Evolutionary conservation across 2,797 vertebrate genomes (phyloP).

Genomic region (Silurus lanzhouensis): DNA sequence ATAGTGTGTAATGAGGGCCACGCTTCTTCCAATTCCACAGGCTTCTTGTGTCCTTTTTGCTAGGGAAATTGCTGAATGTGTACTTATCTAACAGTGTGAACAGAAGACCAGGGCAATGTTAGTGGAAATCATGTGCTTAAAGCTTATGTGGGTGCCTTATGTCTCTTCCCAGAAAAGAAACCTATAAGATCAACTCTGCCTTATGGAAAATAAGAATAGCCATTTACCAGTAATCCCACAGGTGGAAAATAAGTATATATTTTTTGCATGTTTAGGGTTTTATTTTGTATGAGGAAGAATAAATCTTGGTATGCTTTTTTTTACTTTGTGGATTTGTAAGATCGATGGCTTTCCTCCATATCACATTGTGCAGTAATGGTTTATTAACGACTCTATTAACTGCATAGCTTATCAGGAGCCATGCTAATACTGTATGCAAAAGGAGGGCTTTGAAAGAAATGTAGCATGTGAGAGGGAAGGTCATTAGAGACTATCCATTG

Average conservation of each 20-base stretch:
- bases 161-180: constrained; percentile 16
- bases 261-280: not conserved
- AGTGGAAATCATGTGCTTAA: not conserved
- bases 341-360: not conserved
- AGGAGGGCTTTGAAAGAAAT: constrained; percentile 2
- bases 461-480: not conserved
- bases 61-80: constrained; percentile 23
- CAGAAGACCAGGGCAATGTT: constrained; percentile 2
- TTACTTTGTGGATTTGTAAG: constrained; percentile 3
- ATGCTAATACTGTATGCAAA: not conserved
- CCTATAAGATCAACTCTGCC: constrained; percentile 21
- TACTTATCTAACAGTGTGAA: constrained; percentile 16
- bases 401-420: constrained; percentile 3
- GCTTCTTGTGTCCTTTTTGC: constrained; percentile 44
- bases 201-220: constrained; percentile 36
- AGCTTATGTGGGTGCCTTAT: constrained; percentile 19
- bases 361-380: constrained; percentile 18
- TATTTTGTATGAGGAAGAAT: not conserved
- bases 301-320: constrained; percentile 31
- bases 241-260: constrained; percentile 59
- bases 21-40: constrained; percentile 11
- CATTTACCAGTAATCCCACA: constrained; percentile 60
- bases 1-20: not conserved
- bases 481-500: not conserved
- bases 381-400: constrained; percentile 16